Conservation (phyloP, 2,113 vertebrate species). For the Axis porcinus region DNA sequence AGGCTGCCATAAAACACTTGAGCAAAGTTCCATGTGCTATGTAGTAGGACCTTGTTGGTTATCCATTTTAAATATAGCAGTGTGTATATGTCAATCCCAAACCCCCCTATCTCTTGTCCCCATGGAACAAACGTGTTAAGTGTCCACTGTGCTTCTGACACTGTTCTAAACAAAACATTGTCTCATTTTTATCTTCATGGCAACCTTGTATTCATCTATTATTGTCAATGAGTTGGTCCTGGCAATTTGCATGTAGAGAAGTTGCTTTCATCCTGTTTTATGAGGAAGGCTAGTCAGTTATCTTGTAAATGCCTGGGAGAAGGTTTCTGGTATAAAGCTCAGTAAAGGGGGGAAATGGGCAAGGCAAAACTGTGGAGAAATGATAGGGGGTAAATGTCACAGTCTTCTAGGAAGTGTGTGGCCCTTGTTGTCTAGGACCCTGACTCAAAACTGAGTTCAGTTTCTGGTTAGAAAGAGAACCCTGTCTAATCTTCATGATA, state of each 20-base stretch:
- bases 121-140: not conserved
- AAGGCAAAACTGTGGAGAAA: not conserved
- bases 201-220: not conserved
- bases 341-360: not conserved
- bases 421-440: not conserved
- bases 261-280: not conserved
- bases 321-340: not conserved
- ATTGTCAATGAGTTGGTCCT: not conserved
- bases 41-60: not conserved
- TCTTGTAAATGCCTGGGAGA: not conserved
- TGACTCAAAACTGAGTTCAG: not conserved
- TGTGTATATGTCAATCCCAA: not conserved
- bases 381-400: not conserved
- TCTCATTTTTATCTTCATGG: not conserved
- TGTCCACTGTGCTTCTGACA: fast-evolving
- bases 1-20: not conserved
- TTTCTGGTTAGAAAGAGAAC: not conserved
- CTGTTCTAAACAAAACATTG: not conserved
- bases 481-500: not conserved
- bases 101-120: not conserved
- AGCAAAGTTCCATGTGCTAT: not conserved
- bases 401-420: not conserved
- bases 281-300: not conserved
- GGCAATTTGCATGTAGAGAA: not conserved
- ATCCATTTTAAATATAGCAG: not conserved